Evolutionary conservation across 2,797 vertebrate genomes (phyloP).

Genomic region (Bufotes viridis): DNA sequence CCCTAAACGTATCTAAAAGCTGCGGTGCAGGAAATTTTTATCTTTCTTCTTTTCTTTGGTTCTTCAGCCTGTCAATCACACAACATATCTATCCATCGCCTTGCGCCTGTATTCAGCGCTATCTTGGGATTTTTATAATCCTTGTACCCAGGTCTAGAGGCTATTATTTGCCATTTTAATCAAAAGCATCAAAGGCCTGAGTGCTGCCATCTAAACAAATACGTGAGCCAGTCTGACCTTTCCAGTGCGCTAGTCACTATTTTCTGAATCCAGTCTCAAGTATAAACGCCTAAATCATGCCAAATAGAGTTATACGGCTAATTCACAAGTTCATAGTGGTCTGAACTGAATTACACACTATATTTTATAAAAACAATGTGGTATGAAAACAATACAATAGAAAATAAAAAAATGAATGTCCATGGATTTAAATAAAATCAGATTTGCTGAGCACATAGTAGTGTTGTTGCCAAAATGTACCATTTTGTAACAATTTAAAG

Average conservation of each 20-base stretch:
- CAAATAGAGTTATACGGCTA: background rate
- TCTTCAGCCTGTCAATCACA: conserved; percentile 38
- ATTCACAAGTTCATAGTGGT: background rate
- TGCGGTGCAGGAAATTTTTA: background rate
- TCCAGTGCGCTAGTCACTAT: background rate
- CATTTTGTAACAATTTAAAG: too few species aligned
- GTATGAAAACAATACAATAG: background rate
- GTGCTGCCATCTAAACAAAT: conserved; percentile 2
- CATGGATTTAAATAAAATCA: too few species aligned
- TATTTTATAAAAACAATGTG: background rate
- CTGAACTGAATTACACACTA: too few species aligned
- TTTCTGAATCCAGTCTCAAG: background rate
- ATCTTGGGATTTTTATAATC: conserved; percentile 32
- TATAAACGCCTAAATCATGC: background rate
- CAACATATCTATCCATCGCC: conserved; percentile 24
- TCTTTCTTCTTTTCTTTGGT: conserved; percentile 36
- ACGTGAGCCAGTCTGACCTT: background rate
- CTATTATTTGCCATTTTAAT: conserved; percentile 44
- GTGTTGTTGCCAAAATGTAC: too few species aligned
- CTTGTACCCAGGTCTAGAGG: conserved; percentile 32
- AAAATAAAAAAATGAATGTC: background rate
- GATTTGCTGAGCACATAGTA: too few species aligned
- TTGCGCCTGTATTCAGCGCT: background rate
- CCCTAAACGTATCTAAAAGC: conserved; percentile 29
- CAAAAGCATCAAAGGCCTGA: conserved; percentile 6